Conservation (phyloP, 2,888 invertebrate genomes). For the Taphrorychus bicolor region DNA sequence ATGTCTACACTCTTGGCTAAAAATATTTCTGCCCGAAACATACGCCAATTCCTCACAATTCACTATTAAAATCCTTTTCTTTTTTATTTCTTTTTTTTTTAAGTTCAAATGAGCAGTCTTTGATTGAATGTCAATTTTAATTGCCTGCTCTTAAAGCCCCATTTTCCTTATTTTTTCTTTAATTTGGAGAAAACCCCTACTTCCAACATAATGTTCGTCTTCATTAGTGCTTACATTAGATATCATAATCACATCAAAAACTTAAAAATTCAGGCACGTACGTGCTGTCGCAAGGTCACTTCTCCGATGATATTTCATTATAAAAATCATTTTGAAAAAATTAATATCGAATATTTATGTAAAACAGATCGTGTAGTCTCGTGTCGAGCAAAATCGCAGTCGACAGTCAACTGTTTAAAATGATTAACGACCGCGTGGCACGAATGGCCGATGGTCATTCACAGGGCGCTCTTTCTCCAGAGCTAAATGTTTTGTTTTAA, state of each 20-base stretch:
- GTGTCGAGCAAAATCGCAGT: constrained; percentile 38
- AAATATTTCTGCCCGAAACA: no score
- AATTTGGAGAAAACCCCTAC: not conserved
- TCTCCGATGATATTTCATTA: constrained; percentile 11
- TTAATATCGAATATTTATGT: constrained; percentile 39
- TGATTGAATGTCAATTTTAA: no score
- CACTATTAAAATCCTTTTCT: no score
- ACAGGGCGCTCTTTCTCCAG: constrained; percentile 3
- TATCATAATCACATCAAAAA: not conserved
- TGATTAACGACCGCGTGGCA: constrained; percentile 33
- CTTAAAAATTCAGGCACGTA: not conserved
- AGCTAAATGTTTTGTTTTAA: not conserved
- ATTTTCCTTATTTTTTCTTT: no score
- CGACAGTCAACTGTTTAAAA: constrained; percentile 36
- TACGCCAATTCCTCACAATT: no score
- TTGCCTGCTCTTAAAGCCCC: no score
- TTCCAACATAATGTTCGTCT: not conserved
- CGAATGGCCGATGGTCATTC: constrained; percentile 18
- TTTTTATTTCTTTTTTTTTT: no score
- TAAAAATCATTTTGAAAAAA: constrained; percentile 26
- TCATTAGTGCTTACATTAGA: not conserved
- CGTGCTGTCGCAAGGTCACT: constrained; percentile 3
- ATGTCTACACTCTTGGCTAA: no score
- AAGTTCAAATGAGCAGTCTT: no score
- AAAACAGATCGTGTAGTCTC: constrained; percentile 34